These are phyloP conservation scores for Cheirogaleus major DNA, from an alignment of 2,797 vertebrate species.

Conservation along the genomic window DNA sequence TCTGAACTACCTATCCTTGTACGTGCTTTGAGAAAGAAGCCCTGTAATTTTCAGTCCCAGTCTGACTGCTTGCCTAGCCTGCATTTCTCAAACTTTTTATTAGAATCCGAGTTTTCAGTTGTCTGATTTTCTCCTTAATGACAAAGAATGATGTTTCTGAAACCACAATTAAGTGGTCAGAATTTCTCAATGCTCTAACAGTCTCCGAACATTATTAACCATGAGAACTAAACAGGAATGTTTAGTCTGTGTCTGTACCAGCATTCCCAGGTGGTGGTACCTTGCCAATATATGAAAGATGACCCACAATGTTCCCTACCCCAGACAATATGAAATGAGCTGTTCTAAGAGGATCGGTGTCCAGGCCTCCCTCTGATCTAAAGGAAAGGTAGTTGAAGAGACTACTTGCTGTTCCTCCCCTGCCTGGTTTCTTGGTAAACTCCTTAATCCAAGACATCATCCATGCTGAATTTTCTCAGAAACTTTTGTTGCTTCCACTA, in stretches of 20 bases:
- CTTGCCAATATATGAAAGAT: background rate
- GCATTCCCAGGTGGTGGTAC: background rate
- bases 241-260: background rate
- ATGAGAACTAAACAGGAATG: background rate
- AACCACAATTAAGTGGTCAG: background rate
- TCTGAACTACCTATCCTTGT: background rate
- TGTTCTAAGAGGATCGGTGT: background rate
- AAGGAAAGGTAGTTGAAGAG: background rate
- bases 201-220: background rate
- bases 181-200: background rate
- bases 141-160: background rate
- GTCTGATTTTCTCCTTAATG: background rate
- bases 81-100: constrained; percentile 40
- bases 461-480: constrained; percentile 16
- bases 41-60: background rate
- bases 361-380: background rate
- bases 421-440: background rate
- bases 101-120: background rate
- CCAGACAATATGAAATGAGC: background rate
- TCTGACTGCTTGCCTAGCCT: background rate
- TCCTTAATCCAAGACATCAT: background rate
- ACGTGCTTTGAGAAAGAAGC: background rate
- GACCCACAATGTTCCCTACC: background rate
- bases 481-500: background rate
- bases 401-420: background rate